Evolutionary conservation across 2,797 vertebrate species (phyloP), one percentile per base, ranked within the genome.

Genomic region (Poecilia wingei): DNA sequence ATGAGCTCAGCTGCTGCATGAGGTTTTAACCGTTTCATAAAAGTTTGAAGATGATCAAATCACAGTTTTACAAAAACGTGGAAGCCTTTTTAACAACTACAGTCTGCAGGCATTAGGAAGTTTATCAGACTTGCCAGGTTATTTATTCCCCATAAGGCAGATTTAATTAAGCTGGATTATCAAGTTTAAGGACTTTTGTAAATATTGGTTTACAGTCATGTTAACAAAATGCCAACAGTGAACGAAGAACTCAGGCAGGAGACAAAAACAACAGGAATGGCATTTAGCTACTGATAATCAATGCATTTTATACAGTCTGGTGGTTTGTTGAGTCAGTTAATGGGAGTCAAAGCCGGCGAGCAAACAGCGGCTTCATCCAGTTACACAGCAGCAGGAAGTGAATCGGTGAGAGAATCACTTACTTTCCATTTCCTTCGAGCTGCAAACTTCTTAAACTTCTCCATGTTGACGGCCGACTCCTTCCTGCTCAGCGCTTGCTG

Each of bases 391-490:
- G 39, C 13, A 70, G 41, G n/a, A 70, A 14, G 68, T n/a, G 41
- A 12, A 28, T 45, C 20, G 8, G 28, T 28, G 68, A 77, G 10
- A 33, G 43, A 72, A 28, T 0, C 2, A 74, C 85, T 86, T 94
- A 99, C 98, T 96, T 99, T 99, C 98, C 98, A 99, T 90, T 99
- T 99, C 79, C 97, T 96, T 77, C 98, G 95, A 81, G 98, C 98
- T 79, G 98, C 97, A 77, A 99, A 99, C 95, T 98, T 99, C 87
- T 99, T 99, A 87, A 99, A 99, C 92, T 99, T 99, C 76, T 99
- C 98, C 98, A 99, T 99, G 93, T 99, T 99, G 82, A 99, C 98
- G 1, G 98, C 98, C 0, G 98, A 99, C 79, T 98, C 98, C 94
- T 99, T 99, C 84, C 98, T 97, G 86, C 98, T 98, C 82, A 98